These are phyloP conservation scores for Papilio protenor DNA, from an alignment of 2,888 invertebrate species.

Conservation along the genomic window DNA sequence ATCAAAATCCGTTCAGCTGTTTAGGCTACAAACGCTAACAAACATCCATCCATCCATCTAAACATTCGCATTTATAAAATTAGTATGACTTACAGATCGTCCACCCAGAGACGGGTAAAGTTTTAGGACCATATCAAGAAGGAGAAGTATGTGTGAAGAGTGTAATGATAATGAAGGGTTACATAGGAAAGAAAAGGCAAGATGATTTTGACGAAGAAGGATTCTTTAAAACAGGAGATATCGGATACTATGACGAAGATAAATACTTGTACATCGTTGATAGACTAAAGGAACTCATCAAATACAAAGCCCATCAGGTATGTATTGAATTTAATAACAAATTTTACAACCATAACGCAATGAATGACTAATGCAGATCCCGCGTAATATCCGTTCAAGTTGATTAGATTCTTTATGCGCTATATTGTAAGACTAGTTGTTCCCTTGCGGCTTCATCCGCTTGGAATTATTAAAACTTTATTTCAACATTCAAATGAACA, in stretches of 20 bases:
- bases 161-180: conserved; percentile 91
- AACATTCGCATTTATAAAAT: no score
- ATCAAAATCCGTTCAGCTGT: no score
- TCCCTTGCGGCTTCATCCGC: no score
- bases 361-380: no score
- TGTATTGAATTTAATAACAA: conserved; percentile 21
- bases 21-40: no score
- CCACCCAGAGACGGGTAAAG: conserved; percentile 84
- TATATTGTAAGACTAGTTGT: no score
- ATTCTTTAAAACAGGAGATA: conserved; percentile 87
- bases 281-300: conserved; percentile 73
- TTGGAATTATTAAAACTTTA: no score
- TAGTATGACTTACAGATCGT: conserved; percentile 78
- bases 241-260: conserved; percentile 73
- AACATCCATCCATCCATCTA: no score
- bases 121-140: conserved; percentile 85
- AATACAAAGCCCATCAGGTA: conserved; percentile 76
- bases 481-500: no score
- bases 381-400: no score
- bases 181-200: conserved; percentile 75
- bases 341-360: background rate
- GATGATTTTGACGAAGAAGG: conserved; percentile 91
- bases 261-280: conserved; percentile 68
- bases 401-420: no score
- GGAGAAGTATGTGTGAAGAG: conserved; percentile 94